A percentile compares a stretch with the other conserved stretches of the same genome.
phyloP scores from a whole-genome alignment of 2,113 vertebrate species.

The Solea solea region DNA sequence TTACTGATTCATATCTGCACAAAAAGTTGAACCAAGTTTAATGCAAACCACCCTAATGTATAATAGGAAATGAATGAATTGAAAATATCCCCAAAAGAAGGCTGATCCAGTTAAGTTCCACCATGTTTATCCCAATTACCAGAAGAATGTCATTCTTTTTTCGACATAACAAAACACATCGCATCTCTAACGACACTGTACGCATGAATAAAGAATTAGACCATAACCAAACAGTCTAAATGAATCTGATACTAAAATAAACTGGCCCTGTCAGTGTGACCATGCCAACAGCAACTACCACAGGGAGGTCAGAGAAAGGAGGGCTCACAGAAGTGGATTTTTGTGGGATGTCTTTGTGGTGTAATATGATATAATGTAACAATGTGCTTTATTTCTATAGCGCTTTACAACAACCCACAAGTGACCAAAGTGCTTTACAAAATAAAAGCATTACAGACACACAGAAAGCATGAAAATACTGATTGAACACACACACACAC shows the following conservation, averaged over 20 bases:
- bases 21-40: not conserved
- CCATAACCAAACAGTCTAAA: constrained; percentile 41
- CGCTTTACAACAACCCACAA: no score
- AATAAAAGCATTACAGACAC: no score
- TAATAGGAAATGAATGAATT: not conserved
- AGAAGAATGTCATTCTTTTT: constrained; percentile 23
- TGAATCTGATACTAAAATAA: constrained; percentile 23
- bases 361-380: no score
- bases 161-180: constrained; percentile 32
- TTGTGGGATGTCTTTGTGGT: no score
- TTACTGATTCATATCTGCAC: no score
- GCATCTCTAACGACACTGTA: constrained; percentile 17
- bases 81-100: constrained; percentile 18
- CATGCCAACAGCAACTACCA: constrained; percentile 57
- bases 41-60: not conserved
- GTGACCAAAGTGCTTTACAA: no score
- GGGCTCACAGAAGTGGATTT: not conserved
- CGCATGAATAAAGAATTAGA: constrained; percentile 36
- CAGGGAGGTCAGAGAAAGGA: constrained; percentile 6
- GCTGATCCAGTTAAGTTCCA: not conserved
- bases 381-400: no score
- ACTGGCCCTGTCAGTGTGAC: constrained; percentile 14
- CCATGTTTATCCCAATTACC: constrained; percentile 15
- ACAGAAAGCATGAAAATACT: no score
- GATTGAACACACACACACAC: no score